A percentile compares a stretch with the other conserved stretches of the same genome.
Evolutionary conservation across 2,797 vertebrate genomes (phyloP).

Genomic region (Psittacula derbiana): DNA sequence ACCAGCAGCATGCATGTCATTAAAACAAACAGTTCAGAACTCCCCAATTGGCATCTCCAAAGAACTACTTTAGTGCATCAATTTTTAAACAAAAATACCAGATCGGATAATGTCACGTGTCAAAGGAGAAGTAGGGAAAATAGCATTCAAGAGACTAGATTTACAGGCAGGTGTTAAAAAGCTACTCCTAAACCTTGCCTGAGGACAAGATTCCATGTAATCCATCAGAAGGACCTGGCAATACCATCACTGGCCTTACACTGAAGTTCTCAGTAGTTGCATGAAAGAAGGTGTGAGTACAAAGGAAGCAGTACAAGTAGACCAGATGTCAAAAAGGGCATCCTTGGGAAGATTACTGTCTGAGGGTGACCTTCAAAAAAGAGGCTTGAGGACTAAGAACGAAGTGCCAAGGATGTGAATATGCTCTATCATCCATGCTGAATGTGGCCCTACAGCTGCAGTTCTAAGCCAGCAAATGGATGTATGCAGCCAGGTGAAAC

Average conservation of each 20-base stretch:
- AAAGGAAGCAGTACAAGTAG: neutral
- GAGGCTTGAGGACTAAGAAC: neutral
- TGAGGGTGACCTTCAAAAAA: neutral
- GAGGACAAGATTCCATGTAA: neutral
- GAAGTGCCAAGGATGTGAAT: neutral
- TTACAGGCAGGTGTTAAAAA: neutral
- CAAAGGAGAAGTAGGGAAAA: neutral
- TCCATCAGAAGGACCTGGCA: neutral
- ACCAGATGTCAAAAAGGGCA: neutral
- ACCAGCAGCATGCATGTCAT: neutral
- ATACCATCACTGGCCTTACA: neutral
- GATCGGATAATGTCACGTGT: neutral
- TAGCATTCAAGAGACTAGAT: neutral
- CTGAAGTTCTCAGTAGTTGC: neutral
- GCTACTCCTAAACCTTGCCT: neutral
- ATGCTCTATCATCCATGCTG: neutral
- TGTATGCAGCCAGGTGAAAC: neutral
- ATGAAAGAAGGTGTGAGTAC: neutral
- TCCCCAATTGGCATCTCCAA: neutral
- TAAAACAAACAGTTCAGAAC: neutral
- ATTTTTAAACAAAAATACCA: neutral
- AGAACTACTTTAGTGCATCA: neutral
- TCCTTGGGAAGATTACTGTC: neutral
- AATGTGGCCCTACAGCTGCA: neutral
- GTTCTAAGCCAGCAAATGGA: neutral